phyloP scores from a whole-genome alignment of 2,888 invertebrate species.

The Eretmocerus hayati region DNA sequence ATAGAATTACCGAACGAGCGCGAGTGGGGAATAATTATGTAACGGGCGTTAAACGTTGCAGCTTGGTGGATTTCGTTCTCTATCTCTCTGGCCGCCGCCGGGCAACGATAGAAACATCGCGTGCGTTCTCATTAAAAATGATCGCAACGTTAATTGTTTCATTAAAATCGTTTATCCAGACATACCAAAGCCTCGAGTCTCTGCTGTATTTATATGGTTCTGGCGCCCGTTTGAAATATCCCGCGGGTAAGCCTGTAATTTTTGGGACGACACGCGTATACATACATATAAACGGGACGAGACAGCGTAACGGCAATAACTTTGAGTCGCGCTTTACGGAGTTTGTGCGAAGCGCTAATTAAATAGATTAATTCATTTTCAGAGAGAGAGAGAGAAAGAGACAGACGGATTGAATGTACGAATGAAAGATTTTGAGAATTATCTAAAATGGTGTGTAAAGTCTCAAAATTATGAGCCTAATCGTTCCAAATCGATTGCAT shows the following conservation, averaged over 20 bases:
- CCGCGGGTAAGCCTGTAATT: conserved; percentile 18
- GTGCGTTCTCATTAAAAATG: conserved; percentile 22
- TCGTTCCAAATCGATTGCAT: too few species aligned
- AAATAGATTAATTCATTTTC: conserved; percentile 22
- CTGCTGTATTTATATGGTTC: too few species aligned
- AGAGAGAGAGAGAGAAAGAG: not conserved
- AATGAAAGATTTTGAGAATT: too few species aligned
- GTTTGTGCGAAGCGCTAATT: conserved; percentile 21
- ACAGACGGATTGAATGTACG: too few species aligned
- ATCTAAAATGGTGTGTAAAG: too few species aligned
- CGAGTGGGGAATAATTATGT: conserved; percentile 18
- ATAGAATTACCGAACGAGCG: conserved; percentile 10
- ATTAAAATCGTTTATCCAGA: conserved; percentile 21
- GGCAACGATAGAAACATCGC: conserved; percentile 20
- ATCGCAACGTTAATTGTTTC: conserved; percentile 22
- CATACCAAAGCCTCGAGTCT: too few species aligned
- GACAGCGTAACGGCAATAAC: not conserved
- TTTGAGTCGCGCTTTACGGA: conserved; percentile 10
- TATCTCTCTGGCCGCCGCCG: not conserved
- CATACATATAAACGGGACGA: too few species aligned
- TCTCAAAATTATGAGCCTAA: too few species aligned
- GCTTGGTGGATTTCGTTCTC: not conserved
- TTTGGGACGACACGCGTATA: too few species aligned
- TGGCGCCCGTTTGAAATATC: conserved; percentile 16
- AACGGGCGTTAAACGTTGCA: conserved; percentile 10